A percentile compares a stretch with the other conserved stretches of the same genome.
Evolutionary conservation across 2,888 invertebrate genomes (phyloP).

Genomic region (Timandra comae): DNA sequence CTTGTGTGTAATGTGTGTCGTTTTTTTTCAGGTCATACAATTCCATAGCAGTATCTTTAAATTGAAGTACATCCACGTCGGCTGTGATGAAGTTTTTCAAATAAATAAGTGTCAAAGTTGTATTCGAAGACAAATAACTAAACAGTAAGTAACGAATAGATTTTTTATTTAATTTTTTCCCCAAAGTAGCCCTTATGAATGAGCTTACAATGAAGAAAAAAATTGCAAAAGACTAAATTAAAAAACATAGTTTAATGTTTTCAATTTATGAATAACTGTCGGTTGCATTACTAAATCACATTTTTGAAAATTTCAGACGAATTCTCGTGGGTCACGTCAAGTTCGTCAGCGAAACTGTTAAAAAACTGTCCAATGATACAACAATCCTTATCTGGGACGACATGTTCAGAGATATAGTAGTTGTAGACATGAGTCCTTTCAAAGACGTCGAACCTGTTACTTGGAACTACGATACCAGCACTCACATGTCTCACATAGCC

Average conservation of each 20-base stretch:
- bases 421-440: conserved; percentile 59
- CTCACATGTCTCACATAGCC: conserved; percentile 34
- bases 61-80: conserved; percentile 80
- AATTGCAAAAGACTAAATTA: background rate
- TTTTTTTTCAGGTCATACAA: conserved; percentile 48
- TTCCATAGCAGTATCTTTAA: conserved; percentile 45
- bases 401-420: conserved; percentile 79
- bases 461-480: conserved; percentile 79
- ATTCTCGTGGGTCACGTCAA: conserved; percentile 80
- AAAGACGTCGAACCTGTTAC: conserved; percentile 79
- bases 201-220: background rate
- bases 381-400: conserved; percentile 89
- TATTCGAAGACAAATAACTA: conserved; percentile 21
- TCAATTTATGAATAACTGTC: background rate
- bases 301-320: conserved; percentile 52
- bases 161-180: no score
- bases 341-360: conserved; percentile 67
- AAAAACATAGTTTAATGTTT: background rate
- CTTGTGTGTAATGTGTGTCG: no score
- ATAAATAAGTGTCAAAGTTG: conserved; percentile 80
- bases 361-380: conserved; percentile 52
- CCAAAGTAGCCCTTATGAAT: no score
- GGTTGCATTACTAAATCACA: background rate
- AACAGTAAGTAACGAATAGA: conserved; percentile 29
- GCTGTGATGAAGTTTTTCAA: conserved; percentile 89